Conservation (phyloP, 1,140 invertebrate genomes). For the Pachyrhynchus sulphureomaculatus region DNA sequence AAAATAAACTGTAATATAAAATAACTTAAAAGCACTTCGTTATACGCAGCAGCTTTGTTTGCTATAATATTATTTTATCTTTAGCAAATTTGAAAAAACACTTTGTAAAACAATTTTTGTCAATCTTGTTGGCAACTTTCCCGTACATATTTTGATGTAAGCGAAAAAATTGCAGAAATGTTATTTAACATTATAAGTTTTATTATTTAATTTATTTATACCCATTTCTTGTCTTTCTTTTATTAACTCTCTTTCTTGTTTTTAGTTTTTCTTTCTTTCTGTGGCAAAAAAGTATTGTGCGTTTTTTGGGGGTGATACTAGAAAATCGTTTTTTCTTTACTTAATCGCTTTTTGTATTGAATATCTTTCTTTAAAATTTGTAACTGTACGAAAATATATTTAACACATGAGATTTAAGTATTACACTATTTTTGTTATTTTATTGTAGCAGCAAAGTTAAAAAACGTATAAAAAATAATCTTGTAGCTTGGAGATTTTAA, state of each 20-base stretch:
- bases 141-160: conserved; percentile 2
- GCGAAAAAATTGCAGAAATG: conserved; percentile 27
- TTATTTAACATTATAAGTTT: conserved; percentile 30
- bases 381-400: no score
- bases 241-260: conserved; percentile 5
- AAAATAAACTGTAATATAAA: conserved; percentile 37
- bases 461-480: no score
- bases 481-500: no score
- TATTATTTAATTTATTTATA: conserved; percentile 35
- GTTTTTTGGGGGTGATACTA: not conserved
- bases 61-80: conserved; percentile 34
- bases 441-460: no score
- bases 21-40: conserved; percentile 46
- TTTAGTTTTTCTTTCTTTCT: conserved; percentile 12
- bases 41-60: conserved; percentile 50
- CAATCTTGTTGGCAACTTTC: conserved; percentile 12
- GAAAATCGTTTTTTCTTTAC: not conserved
- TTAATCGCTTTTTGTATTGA: not conserved
- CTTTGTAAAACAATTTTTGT: conserved; percentile 21
- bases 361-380: not conserved
- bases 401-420: no score
- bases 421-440: no score
- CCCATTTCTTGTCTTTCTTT: conserved; percentile 27
- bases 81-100: conserved; percentile 23
- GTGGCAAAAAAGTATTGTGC: conserved; percentile 4